A percentile compares a stretch with the other conserved stretches of the same genome.
phyloP scores from a whole-genome alignment of 2,797 vertebrate genomes.

The Valencia hispanica region DNA sequence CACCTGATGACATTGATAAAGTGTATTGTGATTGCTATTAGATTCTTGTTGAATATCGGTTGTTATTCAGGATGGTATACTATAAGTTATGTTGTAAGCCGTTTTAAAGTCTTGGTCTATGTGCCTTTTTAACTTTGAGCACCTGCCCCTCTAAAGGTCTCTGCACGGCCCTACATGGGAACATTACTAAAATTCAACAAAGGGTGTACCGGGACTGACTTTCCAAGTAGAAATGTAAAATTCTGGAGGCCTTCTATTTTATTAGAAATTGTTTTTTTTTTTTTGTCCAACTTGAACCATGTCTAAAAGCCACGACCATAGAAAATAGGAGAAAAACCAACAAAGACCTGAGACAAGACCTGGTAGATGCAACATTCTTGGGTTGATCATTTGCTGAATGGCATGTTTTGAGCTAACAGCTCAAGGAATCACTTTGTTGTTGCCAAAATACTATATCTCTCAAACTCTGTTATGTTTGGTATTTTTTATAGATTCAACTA shows the following conservation, averaged over 20 bases:
- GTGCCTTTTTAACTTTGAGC: too few species aligned
- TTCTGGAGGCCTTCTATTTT: neutral
- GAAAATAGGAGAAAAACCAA: neutral
- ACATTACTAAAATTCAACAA: neutral
- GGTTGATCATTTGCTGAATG: neutral
- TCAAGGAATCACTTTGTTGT: neutral
- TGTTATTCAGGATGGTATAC: too few species aligned
- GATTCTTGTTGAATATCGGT: too few species aligned
- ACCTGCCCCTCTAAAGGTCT: too few species aligned
- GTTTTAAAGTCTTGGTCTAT: too few species aligned
- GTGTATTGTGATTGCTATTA: too few species aligned
- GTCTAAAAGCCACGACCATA: neutral
- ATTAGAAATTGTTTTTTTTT: neutral
- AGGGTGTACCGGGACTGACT: neutral
- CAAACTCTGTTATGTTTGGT: neutral
- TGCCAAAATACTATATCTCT: neutral
- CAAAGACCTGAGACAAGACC: neutral
- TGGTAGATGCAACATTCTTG: neutral
- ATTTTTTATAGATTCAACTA: neutral
- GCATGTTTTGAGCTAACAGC: neutral
- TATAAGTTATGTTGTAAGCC: too few species aligned
- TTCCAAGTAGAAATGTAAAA: neutral
- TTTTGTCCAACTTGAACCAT: neutral
- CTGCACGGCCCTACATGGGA: too few species aligned
- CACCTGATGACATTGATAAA: too few species aligned